Percentiles rank a stretch among this genome's conserved stretches.
These are phyloP conservation scores for Montipora capricornis DNA, from an alignment of 64 coral and sea anemone genomes.

Conservation along the genomic window DNA sequence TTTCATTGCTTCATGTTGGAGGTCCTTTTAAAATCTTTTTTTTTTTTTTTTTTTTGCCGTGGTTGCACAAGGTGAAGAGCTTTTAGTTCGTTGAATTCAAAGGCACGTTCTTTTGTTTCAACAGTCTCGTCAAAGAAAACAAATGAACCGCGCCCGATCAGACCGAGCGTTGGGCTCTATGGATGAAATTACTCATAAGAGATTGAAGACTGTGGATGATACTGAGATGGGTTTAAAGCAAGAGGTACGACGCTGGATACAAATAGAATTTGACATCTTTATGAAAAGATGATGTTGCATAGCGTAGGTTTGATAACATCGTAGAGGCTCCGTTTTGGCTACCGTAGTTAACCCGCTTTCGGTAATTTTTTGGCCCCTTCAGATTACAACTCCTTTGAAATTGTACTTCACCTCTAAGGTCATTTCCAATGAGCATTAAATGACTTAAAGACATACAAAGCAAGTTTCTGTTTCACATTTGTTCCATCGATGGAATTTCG, in stretches of 20 bases:
- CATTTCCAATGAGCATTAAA: no score
- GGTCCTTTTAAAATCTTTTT: background rate
- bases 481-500: no score
- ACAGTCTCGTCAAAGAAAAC: conserved; percentile 87
- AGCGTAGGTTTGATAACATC: no score
- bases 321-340: no score
- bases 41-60: background rate
- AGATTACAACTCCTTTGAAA: no score
- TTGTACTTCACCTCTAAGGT: no score
- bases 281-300: no score
- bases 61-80: background rate
- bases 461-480: no score
- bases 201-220: conserved; percentile 87
- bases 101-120: background rate
- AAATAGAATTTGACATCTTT: background rate
- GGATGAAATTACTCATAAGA: conserved; percentile 89
- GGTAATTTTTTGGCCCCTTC: no score
- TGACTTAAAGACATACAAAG: no score
- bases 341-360: no score
- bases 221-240: conserved; percentile 11
- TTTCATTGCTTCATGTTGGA: no score
- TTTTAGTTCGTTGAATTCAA: background rate
- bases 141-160: conserved; percentile 93
- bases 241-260: conserved; percentile 13
- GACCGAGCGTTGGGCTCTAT: conserved; percentile 89